Evolutionary conservation across 2,888 invertebrate species (phyloP).

Genomic region (Ectropis crepuscularia): DNA sequence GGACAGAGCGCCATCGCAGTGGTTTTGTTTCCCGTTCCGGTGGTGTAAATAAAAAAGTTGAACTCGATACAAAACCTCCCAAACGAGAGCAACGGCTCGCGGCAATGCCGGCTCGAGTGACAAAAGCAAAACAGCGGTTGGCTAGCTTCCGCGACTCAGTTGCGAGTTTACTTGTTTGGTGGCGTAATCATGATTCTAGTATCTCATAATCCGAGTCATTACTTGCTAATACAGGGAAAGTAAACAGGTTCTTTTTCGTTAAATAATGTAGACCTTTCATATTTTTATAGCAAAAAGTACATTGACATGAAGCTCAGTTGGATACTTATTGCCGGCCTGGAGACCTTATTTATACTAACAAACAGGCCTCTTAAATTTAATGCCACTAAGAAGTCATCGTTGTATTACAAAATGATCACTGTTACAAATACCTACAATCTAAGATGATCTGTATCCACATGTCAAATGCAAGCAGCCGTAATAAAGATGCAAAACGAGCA

Average conservation of each 20-base stretch:
- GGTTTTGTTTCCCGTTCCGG: conserved; percentile 43
- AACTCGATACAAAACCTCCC: conserved; percentile 38
- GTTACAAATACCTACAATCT: no score
- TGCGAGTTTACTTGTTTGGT: conserved; percentile 7
- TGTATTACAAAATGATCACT: no score
- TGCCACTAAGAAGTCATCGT: no score
- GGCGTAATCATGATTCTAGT: neutral
- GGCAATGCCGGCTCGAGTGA: conserved; percentile 35
- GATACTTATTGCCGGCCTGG: no score
- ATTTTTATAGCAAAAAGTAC: no score
- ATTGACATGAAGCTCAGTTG: no score
- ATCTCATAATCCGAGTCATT: neutral
- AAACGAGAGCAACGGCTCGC: conserved; percentile 38
- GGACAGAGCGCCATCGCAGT: conserved; percentile 34
- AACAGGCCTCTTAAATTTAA: no score
- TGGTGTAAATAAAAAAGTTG: conserved; percentile 36
- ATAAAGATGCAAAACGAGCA: conserved; percentile 8
- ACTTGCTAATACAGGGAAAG: no score
- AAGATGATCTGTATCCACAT: conserved; percentile 4
- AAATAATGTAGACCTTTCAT: no score
- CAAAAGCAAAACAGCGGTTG: conserved; percentile 39
- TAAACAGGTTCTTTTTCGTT: no score
- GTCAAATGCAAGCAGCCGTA: neutral
- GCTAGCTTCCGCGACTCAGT: conserved; percentile 20
- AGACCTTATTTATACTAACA: no score